Percentiles rank a stretch among this genome's conserved stretches.
These are phyloP conservation scores for Aselliscus stoliczkanus DNA, from an alignment of 2,797 vertebrate genomes.

Conservation along the genomic window DNA sequence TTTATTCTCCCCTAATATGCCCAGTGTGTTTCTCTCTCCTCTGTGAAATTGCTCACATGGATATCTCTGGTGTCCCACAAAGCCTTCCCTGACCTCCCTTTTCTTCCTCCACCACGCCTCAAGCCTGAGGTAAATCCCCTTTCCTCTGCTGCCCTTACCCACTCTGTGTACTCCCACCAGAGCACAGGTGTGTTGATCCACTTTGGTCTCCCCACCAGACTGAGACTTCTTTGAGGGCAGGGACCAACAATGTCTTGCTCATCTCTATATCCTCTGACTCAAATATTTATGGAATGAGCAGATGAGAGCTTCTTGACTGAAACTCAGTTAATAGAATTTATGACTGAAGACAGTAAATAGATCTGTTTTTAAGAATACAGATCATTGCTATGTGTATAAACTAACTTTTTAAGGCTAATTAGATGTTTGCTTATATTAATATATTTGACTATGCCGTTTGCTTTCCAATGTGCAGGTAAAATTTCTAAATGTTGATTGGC, in stretches of 20 bases:
- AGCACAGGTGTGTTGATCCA: neutral
- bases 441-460: constrained; percentile 9
- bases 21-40: neutral
- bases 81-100: neutral
- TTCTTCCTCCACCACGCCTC: neutral
- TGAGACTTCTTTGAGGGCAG: neutral
- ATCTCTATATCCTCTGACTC: neutral
- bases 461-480: constrained; percentile 28
- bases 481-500: neutral
- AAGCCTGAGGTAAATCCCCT: neutral
- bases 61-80: neutral
- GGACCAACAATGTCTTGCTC: neutral
- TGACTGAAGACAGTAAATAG: neutral
- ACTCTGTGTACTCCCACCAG: neutral
- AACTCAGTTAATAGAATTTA: too few relatives aligned
- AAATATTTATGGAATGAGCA: neutral
- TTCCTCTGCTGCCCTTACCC: too few relatives aligned
- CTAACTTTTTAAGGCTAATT: constrained; percentile 35
- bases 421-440: constrained; percentile 40
- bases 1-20: accelerated
- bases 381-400: neutral
- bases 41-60: neutral
- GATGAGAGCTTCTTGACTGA: too few relatives aligned
- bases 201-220: neutral
- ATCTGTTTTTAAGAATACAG: constrained; percentile 2